A percentile compares a stretch with the other conserved stretches of the same genome.
Evolutionary conservation across 2,797 vertebrate genomes (phyloP).

Genomic region (Rousettus madagascariensis): DNA sequence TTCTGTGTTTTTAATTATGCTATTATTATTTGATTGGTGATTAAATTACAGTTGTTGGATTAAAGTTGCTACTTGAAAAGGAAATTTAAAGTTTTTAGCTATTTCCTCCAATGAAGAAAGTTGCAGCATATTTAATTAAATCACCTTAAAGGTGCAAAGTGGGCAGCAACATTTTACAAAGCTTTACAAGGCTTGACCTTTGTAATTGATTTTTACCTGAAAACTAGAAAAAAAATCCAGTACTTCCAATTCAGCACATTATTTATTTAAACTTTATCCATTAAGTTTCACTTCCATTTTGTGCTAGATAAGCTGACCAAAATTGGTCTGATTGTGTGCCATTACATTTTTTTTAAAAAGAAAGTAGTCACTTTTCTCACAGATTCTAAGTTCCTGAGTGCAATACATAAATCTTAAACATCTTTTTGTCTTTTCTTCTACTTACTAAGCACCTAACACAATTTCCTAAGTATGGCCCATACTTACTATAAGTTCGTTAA

Average conservation of each 20-base stretch:
- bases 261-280: background rate
- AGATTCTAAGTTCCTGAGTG: background rate
- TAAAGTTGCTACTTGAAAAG: constrained; percentile 43
- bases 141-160: background rate
- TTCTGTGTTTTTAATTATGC: background rate
- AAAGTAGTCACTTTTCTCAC: background rate
- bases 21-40: constrained; percentile 39
- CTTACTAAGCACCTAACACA: background rate
- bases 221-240: background rate
- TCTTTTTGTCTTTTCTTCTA: background rate
- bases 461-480: background rate
- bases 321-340: background rate
- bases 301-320: background rate
- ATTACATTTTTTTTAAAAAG: background rate
- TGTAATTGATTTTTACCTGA: background rate
- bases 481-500: background rate
- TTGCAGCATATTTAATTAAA: background rate
- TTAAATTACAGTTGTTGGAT: background rate
- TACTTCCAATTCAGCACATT: background rate
- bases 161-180: constrained; percentile 7
- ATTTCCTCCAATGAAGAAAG: background rate
- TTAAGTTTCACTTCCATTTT: background rate
- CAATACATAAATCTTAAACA: background rate
- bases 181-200: background rate
- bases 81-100: background rate